These are phyloP conservation scores for Koerneria pararmatus DNA, from an alignment of 2,888 invertebrate species.

Conservation along the genomic window DNA sequence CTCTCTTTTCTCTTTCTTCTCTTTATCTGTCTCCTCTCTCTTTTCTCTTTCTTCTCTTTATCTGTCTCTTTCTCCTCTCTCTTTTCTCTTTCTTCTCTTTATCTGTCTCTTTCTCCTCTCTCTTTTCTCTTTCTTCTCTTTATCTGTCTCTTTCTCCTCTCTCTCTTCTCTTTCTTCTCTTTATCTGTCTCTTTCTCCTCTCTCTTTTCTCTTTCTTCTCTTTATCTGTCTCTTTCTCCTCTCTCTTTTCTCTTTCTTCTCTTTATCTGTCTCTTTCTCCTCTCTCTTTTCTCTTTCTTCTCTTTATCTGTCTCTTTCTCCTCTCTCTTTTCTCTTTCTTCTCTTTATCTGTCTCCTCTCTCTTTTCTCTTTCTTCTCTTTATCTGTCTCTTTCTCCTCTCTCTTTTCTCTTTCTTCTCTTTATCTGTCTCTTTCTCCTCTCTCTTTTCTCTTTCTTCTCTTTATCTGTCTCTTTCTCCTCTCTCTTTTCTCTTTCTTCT, in stretches of 20 bases:
- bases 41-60: too few relatives aligned
- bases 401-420: background rate
- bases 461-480: background rate
- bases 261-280: background rate
- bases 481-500: background rate
- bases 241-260: too few relatives aligned
- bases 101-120: too few relatives aligned
- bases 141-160: constrained; percentile 13
- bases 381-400: background rate
- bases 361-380: background rate
- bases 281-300: background rate
- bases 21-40: too few relatives aligned
- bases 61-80: too few relatives aligned
- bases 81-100: too few relatives aligned
- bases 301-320: background rate
- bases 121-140: constrained; percentile 11
- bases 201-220: too few relatives aligned
- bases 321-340: constrained; percentile 20
- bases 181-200: too few relatives aligned
- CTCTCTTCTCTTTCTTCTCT: too few relatives aligned
- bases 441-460: background rate
- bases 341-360: constrained; percentile 7
- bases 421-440: background rate
- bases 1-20: background rate
- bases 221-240: too few relatives aligned